phyloP scores from a whole-genome alignment of 30 jellyfish, hydroid and myxozoan genomes.

The Morbakka virulenta region DNA sequence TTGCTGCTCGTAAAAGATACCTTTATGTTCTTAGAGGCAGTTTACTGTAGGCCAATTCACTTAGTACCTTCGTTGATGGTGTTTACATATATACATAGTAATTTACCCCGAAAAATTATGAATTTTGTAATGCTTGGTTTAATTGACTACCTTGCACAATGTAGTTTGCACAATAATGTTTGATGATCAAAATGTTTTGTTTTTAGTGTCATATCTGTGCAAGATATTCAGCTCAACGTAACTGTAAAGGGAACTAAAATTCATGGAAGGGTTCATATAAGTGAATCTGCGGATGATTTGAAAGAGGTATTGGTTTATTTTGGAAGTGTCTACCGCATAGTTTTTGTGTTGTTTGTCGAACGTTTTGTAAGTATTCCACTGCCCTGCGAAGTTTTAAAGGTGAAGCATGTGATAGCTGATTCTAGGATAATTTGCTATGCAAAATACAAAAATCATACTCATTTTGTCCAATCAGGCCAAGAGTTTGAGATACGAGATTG shows the following conservation, averaged over 20 bases:
- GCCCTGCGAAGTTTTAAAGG: too few relatives aligned
- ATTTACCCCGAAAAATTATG: too few relatives aligned
- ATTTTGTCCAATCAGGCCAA: background rate
- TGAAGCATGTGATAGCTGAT: too few relatives aligned
- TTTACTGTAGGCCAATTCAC: too few relatives aligned
- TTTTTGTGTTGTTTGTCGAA: background rate
- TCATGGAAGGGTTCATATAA: conserved; percentile 75
- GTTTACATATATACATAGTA: too few relatives aligned
- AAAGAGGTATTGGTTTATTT: conserved; percentile 41
- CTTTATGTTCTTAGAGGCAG: too few relatives aligned
- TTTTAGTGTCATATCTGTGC: conserved; percentile 63
- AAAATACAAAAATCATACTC: too few relatives aligned
- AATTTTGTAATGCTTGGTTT: background rate
- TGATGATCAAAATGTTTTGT: background rate
- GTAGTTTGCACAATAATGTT: background rate
- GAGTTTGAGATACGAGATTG: too few relatives aligned
- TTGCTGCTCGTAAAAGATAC: too few relatives aligned
- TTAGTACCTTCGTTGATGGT: too few relatives aligned
- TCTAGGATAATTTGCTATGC: too few relatives aligned
- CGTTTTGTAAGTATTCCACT: background rate
- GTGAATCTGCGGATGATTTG: conserved; percentile 65
- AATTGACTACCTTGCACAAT: background rate
- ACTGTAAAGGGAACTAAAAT: conserved; percentile 45
- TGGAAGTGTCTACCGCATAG: background rate
- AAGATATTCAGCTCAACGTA: conserved; percentile 77